Base-by-base conservation (phyloP, 1,140 invertebrate genomes). In the Drosophila malerkotliana region DNA sequence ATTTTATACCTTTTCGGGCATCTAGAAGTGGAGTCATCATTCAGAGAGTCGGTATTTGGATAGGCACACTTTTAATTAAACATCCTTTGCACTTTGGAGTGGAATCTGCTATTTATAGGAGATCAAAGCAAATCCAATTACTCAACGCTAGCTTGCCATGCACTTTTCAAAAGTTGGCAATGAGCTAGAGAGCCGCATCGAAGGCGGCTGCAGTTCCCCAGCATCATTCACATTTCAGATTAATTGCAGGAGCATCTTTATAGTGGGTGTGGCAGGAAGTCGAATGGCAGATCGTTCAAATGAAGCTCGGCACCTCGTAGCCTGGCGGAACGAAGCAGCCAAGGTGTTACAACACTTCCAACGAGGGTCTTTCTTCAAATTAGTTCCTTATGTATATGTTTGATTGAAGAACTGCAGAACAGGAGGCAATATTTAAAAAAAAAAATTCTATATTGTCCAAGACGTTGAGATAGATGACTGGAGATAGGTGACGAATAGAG, bases 91-190 rank as follows among this genome's bases (percentile, higher is more conserved):
- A 79, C 81, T 80, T 83, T 71, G 75, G 77, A 84, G 79, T 76
- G 79, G 55, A 51, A 59, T 54, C 14, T 14, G 26, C 73, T 87
- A 88, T 87, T 82, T 87, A 66, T 88, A 83, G 78, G 69, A 87
- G 82, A 87, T 87, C 83, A 87, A 87, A 88, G 76, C 61, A 71
- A 77, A 60, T 64, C 80, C 83, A 88, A 88, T 88, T 87, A 88
- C 83, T 83, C 83, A 83, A 79, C 66, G 83, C 71, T 72, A 71
- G 71, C 67, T 64, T 52, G 77, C 51, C 60, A 75, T 61, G 73
- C 74, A 72, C 81, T 85, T 48, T 80, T 85, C 32, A 61, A 82
- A 88, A 82, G 71, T 77, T 79, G 83, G 75, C 83, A 87, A 87
- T 87, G 83, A 83, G 83, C 83, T 88, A 88, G 75, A 87, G 83